These are phyloP conservation scores for Melanotaenia duboulayi DNA, from an alignment of 2,113 vertebrate species.

Conservation along the genomic window DNA sequence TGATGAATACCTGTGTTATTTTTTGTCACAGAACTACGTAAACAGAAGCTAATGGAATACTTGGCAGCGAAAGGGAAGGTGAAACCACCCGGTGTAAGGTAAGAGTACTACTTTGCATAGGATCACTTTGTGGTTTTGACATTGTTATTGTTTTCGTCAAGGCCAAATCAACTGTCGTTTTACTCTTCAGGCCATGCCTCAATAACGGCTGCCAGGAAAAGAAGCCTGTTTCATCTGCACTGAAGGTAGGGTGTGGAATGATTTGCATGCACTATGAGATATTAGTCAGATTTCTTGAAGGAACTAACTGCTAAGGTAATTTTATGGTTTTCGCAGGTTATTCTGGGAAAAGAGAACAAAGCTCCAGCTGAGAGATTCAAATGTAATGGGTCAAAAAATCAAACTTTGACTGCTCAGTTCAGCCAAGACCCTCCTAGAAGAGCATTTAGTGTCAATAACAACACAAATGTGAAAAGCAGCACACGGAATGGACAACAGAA, in stretches of 20 bases:
- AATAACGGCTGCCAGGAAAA: not conserved
- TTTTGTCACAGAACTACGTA: slow-evolving; percentile 71
- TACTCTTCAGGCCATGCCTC: slow-evolving; percentile 48
- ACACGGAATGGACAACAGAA: not conserved
- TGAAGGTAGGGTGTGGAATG: slow-evolving; percentile 33
- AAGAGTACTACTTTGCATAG: not conserved
- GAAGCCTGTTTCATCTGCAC: not conserved
- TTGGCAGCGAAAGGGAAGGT: slow-evolving; percentile 73
- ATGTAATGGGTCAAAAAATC: not conserved
- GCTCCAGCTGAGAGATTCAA: slow-evolving; percentile 3
- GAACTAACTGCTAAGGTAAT: not conserved
- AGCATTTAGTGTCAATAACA: slow-evolving; percentile 13
- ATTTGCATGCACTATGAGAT: too few species aligned
- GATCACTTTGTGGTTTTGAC: not conserved
- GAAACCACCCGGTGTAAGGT: slow-evolving; percentile 69
- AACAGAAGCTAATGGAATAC: slow-evolving; percentile 81
- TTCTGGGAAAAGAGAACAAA: slow-evolving; percentile 74
- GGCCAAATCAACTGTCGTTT: not conserved
- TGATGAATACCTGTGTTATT: not conserved
- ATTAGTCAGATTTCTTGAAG: not conserved
- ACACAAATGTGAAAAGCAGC: not conserved
- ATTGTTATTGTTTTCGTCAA: accelerated
- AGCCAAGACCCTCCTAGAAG: not conserved
- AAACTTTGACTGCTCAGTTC: not conserved
- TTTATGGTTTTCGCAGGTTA: slow-evolving; percentile 44